Evolutionary conservation across 2,797 vertebrate genomes (phyloP).

Genomic region (Acanthornis magna): DNA sequence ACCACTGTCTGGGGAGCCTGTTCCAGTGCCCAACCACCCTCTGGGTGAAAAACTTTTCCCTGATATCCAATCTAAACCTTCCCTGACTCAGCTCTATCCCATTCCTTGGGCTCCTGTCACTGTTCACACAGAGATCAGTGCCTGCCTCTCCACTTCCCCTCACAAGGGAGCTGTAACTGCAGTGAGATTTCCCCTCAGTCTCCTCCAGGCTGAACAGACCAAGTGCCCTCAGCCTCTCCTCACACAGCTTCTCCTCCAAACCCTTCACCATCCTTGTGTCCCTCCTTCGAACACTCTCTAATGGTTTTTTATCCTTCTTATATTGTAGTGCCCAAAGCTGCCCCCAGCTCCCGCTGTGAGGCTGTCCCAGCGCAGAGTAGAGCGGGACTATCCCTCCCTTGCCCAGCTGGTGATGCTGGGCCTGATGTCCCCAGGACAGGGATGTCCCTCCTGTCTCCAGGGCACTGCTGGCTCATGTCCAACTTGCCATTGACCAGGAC

Average conservation of each 20-base stretch:
- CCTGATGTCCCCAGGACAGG: not conserved
- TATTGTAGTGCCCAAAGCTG: not conserved
- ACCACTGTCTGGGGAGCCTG: fast-evolving
- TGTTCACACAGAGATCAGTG: no score
- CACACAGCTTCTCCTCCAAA: not conserved
- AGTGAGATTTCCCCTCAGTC: not conserved
- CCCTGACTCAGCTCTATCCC: fast-evolving
- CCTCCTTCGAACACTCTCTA: not conserved
- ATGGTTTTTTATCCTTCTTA: no score
- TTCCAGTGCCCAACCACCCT: fast-evolving
- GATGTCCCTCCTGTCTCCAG: not conserved
- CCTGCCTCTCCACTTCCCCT: not conserved
- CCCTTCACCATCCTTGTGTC: fast-evolving
- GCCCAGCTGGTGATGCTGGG: fast-evolving
- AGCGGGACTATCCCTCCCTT: not conserved
- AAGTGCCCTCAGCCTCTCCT: fast-evolving
- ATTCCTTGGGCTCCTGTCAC: not conserved
- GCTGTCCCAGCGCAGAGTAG: fast-evolving
- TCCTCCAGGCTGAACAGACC: not conserved
- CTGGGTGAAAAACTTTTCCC: fast-evolving
- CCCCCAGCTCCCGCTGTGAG: fast-evolving
- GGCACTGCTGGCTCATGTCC: not conserved
- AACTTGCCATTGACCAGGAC: fast-evolving
- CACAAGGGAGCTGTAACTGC: no score
- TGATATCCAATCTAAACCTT: not conserved